Base-by-base conservation (phyloP, 2,797 vertebrate species). In the Enteromius trimaculatus region DNA sequence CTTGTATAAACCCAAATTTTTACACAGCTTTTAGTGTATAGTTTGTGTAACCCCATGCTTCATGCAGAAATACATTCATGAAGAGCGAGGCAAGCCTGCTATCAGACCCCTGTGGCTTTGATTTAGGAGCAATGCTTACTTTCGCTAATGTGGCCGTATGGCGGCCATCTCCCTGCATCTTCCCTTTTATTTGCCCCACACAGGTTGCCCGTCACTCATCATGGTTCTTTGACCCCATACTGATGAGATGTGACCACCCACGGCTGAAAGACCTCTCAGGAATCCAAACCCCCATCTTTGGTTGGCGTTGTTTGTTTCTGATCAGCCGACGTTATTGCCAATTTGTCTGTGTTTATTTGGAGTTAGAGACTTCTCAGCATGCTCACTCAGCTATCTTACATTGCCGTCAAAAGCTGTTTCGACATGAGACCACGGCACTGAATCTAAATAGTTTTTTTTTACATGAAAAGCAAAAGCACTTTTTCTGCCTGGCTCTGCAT, bases 171-270 rank as follows among this genome's bases (percentile, higher is more conserved):
- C 53, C 42, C 53, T 26, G 10, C 34, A 34, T 79, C 75, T 37
- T 58, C 71, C 55, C 78, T 83, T 80, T 71, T 53, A 83, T 86
- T 80, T 83, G 69, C 66, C 64, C 84, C 85, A 83, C 42, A 70
- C 81, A 83, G 81, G 65, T 74, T n/a, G 75, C 31, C 84, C 17
- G 80, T 82, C 84, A 86, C 68, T 83, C 77, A 83, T 77, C 77
- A 29, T 26, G 6, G 47, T 69, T 31, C 64, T 80, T 13, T 80
- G 65, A 80, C 47, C 62, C 37, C 26, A 31, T 31, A 58, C 83
- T 83, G 81, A 83, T 71, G 81, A 55, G 81, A 86, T 80, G 62
- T 84, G 78, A 83, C 85, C 81, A 83, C 81, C 82, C 77, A 86
- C 51, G 4, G 14, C 70, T 34, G 62, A 39, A 55, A 58, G 34